phyloP scores from a whole-genome alignment of 2,797 vertebrate species.

The Sebastes dallii region DNA sequence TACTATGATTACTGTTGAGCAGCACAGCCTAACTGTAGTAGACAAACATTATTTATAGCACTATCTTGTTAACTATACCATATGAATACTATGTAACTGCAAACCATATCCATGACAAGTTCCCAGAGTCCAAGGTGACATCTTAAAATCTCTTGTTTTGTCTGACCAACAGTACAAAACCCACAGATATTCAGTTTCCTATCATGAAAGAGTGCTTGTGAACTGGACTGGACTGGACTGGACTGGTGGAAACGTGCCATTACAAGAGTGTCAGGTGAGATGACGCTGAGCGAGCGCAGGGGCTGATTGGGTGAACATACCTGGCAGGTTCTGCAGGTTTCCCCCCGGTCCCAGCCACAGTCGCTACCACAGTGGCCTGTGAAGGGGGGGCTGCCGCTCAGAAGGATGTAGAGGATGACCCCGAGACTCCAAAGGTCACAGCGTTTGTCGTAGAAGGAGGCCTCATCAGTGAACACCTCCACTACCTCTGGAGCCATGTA shows the following conservation, averaged over 20 bases:
- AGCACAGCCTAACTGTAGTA: not conserved
- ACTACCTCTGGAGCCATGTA: conserved; percentile 99
- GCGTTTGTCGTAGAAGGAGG: conserved; percentile 98
- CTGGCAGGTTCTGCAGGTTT: conserved; percentile 94
- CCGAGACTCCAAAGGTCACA: conserved; percentile 98
- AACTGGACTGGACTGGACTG: too few relatives aligned
- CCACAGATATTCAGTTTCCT: not conserved
- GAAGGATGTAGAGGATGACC: conserved; percentile 96
- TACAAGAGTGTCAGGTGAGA: not conserved
- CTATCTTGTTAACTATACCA: not conserved
- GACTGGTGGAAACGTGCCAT: too few relatives aligned
- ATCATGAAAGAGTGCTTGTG: not conserved
- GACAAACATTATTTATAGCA: not conserved
- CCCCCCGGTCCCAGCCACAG: conserved; percentile 97
- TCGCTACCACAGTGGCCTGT: conserved; percentile 94
- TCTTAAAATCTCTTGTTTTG: not conserved
- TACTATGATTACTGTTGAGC: not conserved
- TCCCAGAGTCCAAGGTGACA: not conserved
- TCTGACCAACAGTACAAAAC: not conserved
- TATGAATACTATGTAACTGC: not conserved
- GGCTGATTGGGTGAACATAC: conserved; percentile 65
- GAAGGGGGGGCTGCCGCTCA: conserved; percentile 96
- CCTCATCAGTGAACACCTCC: conserved; percentile 96
- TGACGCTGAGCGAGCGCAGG: not conserved
- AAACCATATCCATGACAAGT: not conserved